Percentiles rank a stretch among this genome's conserved stretches.
Evolutionary conservation across 92 coral and sea anemone species (phyloP).

Genomic region (Phenganax subtilis): DNA sequence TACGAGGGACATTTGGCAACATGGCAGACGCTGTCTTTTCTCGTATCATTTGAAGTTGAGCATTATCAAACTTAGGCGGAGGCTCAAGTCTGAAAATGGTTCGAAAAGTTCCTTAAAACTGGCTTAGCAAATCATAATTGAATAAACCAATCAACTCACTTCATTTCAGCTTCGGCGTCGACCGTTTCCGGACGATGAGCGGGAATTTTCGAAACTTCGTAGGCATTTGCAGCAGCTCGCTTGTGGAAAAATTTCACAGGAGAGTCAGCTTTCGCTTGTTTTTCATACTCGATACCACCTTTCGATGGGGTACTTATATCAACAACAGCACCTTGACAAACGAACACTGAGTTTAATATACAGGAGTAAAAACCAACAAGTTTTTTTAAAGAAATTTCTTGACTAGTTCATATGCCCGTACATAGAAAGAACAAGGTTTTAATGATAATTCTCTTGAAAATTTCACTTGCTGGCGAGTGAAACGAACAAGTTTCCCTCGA

Average conservation of each 20-base stretch:
- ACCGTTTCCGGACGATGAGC: not conserved
- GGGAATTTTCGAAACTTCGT: not conserved
- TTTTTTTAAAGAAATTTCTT: too few relatives aligned
- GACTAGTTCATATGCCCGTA: too few relatives aligned
- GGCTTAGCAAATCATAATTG: too few relatives aligned
- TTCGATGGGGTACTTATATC: constrained; percentile 3
- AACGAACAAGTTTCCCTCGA: too few relatives aligned
- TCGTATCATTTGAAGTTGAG: constrained; percentile 9
- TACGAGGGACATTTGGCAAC: constrained; percentile 35
- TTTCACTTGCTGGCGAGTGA: too few relatives aligned
- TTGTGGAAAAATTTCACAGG: constrained; percentile 19
- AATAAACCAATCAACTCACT: not conserved
- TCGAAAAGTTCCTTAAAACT: too few relatives aligned
- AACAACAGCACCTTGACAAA: not conserved
- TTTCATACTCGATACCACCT: not conserved
- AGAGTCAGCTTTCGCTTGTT: not conserved
- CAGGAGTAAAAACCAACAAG: too few relatives aligned
- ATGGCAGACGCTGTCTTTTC: constrained; percentile 18
- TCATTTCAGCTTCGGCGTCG: constrained; percentile 1
- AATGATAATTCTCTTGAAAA: too few relatives aligned
- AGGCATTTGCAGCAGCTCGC: not conserved
- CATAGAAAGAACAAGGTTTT: too few relatives aligned
- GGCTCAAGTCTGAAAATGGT: constrained; percentile 16
- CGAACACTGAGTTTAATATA: too few relatives aligned
- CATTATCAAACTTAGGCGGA: constrained; percentile 23